phyloP scores from a whole-genome alignment of 2,797 vertebrate genomes.

The Typhlichthys eigenmanni region DNA sequence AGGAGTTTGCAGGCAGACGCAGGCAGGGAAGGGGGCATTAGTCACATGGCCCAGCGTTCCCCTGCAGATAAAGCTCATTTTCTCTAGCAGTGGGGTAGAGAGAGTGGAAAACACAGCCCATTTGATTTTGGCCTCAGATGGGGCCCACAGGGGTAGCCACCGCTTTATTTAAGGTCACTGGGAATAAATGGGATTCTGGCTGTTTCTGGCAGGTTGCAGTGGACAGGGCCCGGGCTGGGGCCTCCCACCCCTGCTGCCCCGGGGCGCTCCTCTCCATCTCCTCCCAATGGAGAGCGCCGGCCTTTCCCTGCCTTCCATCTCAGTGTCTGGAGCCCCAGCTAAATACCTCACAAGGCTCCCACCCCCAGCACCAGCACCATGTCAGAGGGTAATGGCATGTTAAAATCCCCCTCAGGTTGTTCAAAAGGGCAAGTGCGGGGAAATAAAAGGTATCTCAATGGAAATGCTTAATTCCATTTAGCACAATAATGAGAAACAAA shows the following conservation, averaged over 20 bases:
- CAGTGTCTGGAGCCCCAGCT: slow-evolving; percentile 63
- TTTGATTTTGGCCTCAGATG: slow-evolving; percentile 77
- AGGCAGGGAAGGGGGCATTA: slow-evolving; percentile 76
- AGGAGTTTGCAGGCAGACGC: slow-evolving; percentile 71
- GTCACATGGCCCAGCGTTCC: slow-evolving; percentile 75
- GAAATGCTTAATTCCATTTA: slow-evolving; percentile 73
- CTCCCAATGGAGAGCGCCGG: slow-evolving; percentile 55
- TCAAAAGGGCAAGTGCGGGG: slow-evolving; percentile 60
- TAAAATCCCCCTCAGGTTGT: slow-evolving; percentile 76
- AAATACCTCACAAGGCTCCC: slow-evolving; percentile 69
- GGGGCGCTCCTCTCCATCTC: slow-evolving; percentile 72
- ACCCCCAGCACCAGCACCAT: slow-evolving; percentile 60
- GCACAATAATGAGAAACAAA: slow-evolving; percentile 69
- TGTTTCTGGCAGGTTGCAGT: slow-evolving; percentile 77
- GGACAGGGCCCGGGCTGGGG: slow-evolving; percentile 70
- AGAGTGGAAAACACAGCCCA: slow-evolving; percentile 71
- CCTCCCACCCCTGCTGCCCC: slow-evolving; percentile 70
- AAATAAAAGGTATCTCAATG: slow-evolving; percentile 51
- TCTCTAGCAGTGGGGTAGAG: slow-evolving; percentile 81
- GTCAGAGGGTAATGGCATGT: slow-evolving; percentile 80
- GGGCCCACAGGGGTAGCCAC: slow-evolving; percentile 80
- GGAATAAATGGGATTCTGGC: slow-evolving; percentile 82
- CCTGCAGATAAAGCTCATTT: slow-evolving; percentile 81
- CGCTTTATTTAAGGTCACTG: slow-evolving; percentile 85
- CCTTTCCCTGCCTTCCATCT: slow-evolving; percentile 71